These are phyloP conservation scores for Achlya flavicornis DNA, from an alignment of 2,888 invertebrate genomes.

Conservation along the genomic window DNA sequence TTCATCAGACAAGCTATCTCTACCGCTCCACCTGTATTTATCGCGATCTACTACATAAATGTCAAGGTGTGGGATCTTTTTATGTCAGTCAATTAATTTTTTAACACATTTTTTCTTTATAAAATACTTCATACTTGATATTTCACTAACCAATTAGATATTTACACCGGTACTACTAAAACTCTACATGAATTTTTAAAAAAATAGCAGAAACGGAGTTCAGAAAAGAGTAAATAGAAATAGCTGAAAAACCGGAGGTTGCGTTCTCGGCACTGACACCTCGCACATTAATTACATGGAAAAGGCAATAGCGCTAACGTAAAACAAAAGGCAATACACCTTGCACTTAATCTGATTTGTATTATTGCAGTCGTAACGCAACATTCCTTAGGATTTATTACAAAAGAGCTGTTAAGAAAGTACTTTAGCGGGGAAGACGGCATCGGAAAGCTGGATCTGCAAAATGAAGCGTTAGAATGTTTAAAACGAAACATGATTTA, in stretches of 20 bases:
- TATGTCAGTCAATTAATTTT: too few relatives aligned
- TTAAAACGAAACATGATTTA: constrained; percentile 64
- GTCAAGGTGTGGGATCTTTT: too few relatives aligned
- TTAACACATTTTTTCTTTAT: too few relatives aligned
- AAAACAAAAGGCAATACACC: constrained; percentile 70
- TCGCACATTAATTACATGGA: constrained; percentile 64
- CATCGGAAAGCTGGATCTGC: constrained; percentile 69
- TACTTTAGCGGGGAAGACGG: constrained; percentile 51
- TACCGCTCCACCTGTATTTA: too few relatives aligned
- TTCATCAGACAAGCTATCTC: too few relatives aligned
- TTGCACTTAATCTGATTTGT: constrained; percentile 73
- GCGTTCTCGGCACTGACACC: constrained; percentile 34
- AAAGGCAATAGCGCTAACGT: constrained; percentile 53
- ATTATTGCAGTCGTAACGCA: constrained; percentile 75
- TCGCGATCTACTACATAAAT: too few relatives aligned
- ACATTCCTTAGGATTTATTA: constrained; percentile 75
- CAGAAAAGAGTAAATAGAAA: not conserved
- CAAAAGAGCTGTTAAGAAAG: constrained; percentile 74
- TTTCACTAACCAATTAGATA: too few relatives aligned
- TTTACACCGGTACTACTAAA: too few relatives aligned
- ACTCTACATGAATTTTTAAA: too few relatives aligned
- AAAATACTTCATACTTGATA: too few relatives aligned
- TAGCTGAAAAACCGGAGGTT: not conserved
- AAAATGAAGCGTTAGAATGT: constrained; percentile 71
- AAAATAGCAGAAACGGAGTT: not conserved